phyloP scores from a whole-genome alignment of 2,888 invertebrate genomes.

The Adela reaumurella region DNA sequence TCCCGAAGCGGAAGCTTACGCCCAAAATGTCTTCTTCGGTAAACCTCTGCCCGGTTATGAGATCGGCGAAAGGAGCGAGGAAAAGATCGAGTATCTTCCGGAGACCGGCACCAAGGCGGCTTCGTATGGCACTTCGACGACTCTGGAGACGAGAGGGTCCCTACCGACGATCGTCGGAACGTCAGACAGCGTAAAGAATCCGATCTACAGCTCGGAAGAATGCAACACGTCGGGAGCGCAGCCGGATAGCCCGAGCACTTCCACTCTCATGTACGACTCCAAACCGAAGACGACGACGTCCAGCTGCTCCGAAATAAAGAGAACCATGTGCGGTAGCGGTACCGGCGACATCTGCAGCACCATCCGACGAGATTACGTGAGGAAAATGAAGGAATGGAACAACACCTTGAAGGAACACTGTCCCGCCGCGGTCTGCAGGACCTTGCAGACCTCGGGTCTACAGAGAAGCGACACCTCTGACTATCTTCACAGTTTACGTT shows the following conservation, averaged over 20 bases:
- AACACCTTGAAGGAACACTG: conserved; percentile 38
- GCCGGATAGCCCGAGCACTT: conserved; percentile 26
- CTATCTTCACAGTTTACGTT: conserved; percentile 34
- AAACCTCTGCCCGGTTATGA: conserved; percentile 40
- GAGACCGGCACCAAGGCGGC: conserved; percentile 41
- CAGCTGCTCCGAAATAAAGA: conserved; percentile 39
- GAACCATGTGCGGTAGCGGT: conserved; percentile 30
- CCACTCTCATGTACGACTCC: conserved; percentile 32
- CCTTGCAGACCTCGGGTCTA: conserved; percentile 24
- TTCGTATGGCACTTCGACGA: conserved; percentile 29
- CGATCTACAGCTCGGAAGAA: conserved; percentile 37
- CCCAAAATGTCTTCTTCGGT: conserved; percentile 49
- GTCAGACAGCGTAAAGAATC: conserved; percentile 43
- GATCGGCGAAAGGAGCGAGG: conserved; percentile 32
- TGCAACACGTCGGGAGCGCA: conserved; percentile 16
- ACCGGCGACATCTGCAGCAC: conserved; percentile 26
- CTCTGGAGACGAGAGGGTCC: conserved; percentile 29
- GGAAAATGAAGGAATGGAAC: conserved; percentile 51
- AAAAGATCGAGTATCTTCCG: conserved; percentile 40
- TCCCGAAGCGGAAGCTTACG: conserved; percentile 42
- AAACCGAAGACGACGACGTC: conserved; percentile 30
- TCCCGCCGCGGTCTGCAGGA: conserved; percentile 25
- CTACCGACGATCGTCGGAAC: conserved; percentile 34
- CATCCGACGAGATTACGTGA: conserved; percentile 43
- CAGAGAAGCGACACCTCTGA: conserved; percentile 31